Percentiles rank a stretch among this genome's conserved stretches.
These are phyloP conservation scores for Heterotis niloticus DNA, from an alignment of 2,113 vertebrate genomes.

Conservation along the genomic window DNA sequence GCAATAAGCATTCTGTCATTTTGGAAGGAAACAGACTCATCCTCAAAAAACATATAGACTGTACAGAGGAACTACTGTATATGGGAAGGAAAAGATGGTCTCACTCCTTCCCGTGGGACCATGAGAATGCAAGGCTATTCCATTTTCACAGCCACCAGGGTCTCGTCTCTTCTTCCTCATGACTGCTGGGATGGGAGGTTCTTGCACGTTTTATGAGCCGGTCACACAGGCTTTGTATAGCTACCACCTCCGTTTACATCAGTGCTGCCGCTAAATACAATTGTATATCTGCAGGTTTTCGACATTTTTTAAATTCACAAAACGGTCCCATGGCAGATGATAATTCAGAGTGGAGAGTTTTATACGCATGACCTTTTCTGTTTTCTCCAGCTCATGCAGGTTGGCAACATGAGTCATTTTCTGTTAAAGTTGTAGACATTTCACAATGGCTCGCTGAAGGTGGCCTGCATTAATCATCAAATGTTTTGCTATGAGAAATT, in stretches of 20 bases:
- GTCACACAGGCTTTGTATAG: neutral
- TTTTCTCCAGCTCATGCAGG: too few relatives aligned
- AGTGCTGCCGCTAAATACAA: too few relatives aligned
- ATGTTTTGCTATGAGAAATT: too few relatives aligned
- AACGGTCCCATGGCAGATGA: neutral
- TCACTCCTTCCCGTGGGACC: neutral
- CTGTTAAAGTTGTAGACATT: too few relatives aligned
- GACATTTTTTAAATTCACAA: neutral
- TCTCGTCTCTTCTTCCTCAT: neutral
- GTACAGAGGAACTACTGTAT: conserved; percentile 15
- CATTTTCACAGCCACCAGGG: neutral
- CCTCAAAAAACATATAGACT: neutral
- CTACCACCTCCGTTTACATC: too few relatives aligned
- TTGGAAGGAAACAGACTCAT: neutral
- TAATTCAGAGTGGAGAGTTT: too few relatives aligned
- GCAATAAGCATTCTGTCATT: neutral
- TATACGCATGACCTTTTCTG: too few relatives aligned
- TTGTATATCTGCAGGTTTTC: neutral
- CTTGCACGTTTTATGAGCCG: neutral
- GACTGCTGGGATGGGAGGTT: neutral
- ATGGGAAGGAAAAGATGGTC: conserved; percentile 3
- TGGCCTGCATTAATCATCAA: too few relatives aligned
- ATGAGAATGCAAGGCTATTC: neutral
- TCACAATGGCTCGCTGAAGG: too few relatives aligned
- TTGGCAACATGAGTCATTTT: too few relatives aligned